Base-by-base conservation (phyloP, 2,888 invertebrate species). In the Frankliniella fusca region DNA sequence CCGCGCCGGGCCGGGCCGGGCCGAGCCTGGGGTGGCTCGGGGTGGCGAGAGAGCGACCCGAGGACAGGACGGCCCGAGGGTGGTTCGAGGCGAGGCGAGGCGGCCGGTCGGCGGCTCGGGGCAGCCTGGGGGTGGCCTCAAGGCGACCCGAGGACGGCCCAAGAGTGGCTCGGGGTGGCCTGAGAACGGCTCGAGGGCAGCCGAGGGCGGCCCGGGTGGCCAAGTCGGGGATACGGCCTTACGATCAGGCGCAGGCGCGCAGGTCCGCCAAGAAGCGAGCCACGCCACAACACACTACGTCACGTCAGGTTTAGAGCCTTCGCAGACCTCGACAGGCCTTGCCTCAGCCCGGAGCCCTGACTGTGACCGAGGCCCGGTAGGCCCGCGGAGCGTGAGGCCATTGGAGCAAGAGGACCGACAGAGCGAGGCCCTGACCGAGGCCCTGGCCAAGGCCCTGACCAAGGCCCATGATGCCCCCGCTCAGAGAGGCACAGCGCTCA, bases 401-500 rank as follows among this genome's bases (percentile, higher is more conserved):
- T 61, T 11, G 61, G 61, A 61, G 20, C 70, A 76, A 12, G 70
- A 23, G 70, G 70, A 8, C 23, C 70, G 23, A 76, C 61, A n/a
- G 70, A 27, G 27, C 70, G 54, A 54, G 54, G 54, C 23, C 70
- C 70, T 9, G 70, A 7, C 15, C 70, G 54, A 54, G 54, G 54
- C 23, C 70, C 70, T 9, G 70, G 50, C 50, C 50, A 15, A 54
- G 54, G 54, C 54, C 54, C 54, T 54, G 54, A n/a, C n/a, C n/a
- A n/a, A n/a, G n/a, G 61, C 20, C 61, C 61, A 61, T 20, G 70
- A 12, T 27, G 70, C 12, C 70, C 23, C 70, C 70, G 70, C 70
- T 76, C 70, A 76, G 70, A 76, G 70, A 76, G 70, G 70, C 70
- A 76, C 70, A 27, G 70, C 70, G 70, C 70, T 27, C 27, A 76